A percentile compares a stretch with the other conserved stretches of the same genome.
These are phyloP conservation scores for Ibidorhyncha struthersii DNA, from an alignment of 2,113 vertebrate genomes.

Conservation along the genomic window DNA sequence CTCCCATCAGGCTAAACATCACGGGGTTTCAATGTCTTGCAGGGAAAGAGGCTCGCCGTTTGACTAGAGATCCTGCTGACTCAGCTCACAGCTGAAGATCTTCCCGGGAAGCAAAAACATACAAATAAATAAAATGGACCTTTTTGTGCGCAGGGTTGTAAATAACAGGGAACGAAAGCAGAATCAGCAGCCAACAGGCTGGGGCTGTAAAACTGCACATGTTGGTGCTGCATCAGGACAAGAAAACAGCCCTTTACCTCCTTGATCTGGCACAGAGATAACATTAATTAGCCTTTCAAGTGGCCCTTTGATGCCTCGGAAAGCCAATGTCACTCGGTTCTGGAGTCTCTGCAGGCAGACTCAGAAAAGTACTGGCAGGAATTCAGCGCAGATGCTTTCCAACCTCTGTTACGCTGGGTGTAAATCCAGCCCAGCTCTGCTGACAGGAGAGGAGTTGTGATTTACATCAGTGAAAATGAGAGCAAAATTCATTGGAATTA, in stretches of 20 bases:
- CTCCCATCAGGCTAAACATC: background rate
- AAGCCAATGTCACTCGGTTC: background rate
- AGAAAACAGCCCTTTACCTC: background rate
- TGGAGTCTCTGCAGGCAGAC: background rate
- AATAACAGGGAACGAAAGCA: conserved; percentile 11
- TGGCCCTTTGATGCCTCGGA: background rate
- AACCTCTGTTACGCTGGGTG: background rate
- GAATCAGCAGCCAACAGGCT: conserved; percentile 33
- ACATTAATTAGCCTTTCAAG: background rate
- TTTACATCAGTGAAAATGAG: background rate
- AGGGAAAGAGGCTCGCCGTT: background rate
- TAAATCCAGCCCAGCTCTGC: conserved; percentile 5
- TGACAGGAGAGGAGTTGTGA: background rate
- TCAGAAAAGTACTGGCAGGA: background rate
- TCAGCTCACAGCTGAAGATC: conserved; percentile 5
- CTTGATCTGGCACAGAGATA: background rate
- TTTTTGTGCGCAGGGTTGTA: background rate
- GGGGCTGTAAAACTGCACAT: background rate
- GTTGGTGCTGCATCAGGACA: background rate
- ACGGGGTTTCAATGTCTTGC: background rate
- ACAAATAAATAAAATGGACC: background rate
- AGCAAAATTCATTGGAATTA: background rate
- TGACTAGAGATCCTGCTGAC: conserved; percentile 26
- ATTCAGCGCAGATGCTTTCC: conserved; percentile 6
- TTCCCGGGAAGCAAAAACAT: background rate